Conservation (phyloP, 2,888 invertebrate species). For the Galeopsomyia nigrocyanea region DNA sequence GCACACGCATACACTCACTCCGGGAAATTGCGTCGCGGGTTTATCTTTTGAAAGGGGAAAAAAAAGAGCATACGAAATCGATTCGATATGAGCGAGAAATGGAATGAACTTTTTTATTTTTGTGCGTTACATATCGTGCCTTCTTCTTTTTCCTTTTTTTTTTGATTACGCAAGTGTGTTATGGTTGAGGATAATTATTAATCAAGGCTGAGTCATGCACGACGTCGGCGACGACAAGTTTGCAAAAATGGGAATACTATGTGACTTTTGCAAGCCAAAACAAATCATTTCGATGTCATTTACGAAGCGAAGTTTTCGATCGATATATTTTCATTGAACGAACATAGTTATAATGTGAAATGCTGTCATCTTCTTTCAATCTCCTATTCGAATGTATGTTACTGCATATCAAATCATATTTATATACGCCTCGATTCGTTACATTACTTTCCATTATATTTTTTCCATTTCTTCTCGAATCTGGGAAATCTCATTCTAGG, state of each 20-base stretch:
- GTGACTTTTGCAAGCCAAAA: constrained; percentile 25
- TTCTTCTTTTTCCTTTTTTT: too few relatives aligned
- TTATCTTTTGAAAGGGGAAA: background rate
- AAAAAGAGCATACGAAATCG: too few relatives aligned
- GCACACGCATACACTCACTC: background rate
- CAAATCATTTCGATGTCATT: constrained; percentile 37
- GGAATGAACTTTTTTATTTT: too few relatives aligned
- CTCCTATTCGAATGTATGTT: constrained; percentile 1
- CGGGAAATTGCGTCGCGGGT: constrained; percentile 6
- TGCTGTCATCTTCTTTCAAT: constrained; percentile 15
- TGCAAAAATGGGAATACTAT: constrained; percentile 1
- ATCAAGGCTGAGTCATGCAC: background rate
- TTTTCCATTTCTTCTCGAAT: constrained; percentile 14
- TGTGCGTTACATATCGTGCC: too few relatives aligned
- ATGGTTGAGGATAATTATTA: background rate
- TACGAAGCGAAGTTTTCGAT: background rate
- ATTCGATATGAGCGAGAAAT: too few relatives aligned
- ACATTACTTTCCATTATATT: constrained; percentile 14
- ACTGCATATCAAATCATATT: constrained; percentile 1
- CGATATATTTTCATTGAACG: constrained; percentile 6
- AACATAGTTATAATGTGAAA: constrained; percentile 40
- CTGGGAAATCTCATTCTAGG: constrained; percentile 39
- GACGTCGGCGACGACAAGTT: background rate
- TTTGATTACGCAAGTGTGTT: too few relatives aligned
- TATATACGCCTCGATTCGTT: constrained; percentile 15